Base-by-base conservation (phyloP, 2,888 invertebrate species). In the Platycheirus rosarum region DNA sequence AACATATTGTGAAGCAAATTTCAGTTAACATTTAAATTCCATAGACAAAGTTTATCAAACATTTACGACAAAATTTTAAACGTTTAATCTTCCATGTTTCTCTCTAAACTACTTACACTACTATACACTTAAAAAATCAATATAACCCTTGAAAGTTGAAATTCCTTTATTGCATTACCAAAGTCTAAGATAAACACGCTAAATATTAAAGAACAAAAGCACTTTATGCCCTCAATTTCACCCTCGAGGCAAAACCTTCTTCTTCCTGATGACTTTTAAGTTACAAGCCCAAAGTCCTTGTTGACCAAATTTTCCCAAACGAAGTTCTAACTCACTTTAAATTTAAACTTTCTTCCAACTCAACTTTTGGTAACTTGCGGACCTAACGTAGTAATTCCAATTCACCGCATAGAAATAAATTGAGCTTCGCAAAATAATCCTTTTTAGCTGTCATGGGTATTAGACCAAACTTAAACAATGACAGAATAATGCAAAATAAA, bases 371-470 rank as follows among this genome's bases (percentile, higher is more conserved):
- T 4, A 20, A 20, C 26, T 68, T 32, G 11, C 26, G 26, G 6
- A 68, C 23, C 62, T 11, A 53, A 42, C 53, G 32, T n/a, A 42
- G 48, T 68, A 57, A 57, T 79, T 69, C 63, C 26, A 63, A 70
- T 70, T 75, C 69, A 65, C 60, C 51, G 32, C 65, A 65, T 16
- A 57, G 70, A 75, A 76, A 48, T 71, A 70, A 70, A 70, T 76
- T 76, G 53, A 80, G 76, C 75, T 71, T 60, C 53, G 66, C 60
- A 60, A 57, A 57, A 75, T 80, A 80, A 80, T 80, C 70, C 75
- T 80, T 76, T 70, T 66, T 70, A 60, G 75, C 42, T 65, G 60
- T 60, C 76, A 76, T 70, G 6, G 63, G 62, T 80, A 76, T 65
- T 75, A 80, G 76, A 80, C 42, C 60, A 44, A 57, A 62, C 60